These are phyloP conservation scores for Micromys minutus DNA, from an alignment of 2,113 vertebrate genomes.

Conservation along the genomic window DNA sequence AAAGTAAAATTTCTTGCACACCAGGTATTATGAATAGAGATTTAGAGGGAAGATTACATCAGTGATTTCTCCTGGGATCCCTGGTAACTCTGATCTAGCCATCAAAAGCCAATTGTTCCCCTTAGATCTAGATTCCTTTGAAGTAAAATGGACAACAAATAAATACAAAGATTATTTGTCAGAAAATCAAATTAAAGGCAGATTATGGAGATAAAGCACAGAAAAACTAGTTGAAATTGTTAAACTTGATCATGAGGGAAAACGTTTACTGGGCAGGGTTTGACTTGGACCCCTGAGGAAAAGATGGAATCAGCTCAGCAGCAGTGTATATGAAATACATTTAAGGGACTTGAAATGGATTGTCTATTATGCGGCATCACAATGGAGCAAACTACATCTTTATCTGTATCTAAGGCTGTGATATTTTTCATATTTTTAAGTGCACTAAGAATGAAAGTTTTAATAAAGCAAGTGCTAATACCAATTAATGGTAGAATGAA, in stretches of 20 bases:
- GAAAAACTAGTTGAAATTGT: neutral
- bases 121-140: neutral
- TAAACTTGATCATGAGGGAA: neutral
- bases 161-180: neutral
- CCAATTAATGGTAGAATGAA: neutral
- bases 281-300: neutral
- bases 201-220: neutral
- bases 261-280: neutral
- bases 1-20: neutral
- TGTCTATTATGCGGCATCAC: neutral
- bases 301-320: neutral
- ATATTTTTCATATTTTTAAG: neutral
- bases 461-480: neutral
- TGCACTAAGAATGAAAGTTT: neutral
- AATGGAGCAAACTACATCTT: neutral
- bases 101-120: neutral
- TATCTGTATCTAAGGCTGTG: neutral
- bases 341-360: neutral
- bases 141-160: neutral
- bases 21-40: neutral
- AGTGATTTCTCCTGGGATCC: neutral
- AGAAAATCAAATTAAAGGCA: neutral
- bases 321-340: neutral
- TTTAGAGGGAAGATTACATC: neutral
- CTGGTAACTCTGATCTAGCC: fast-evolving